Conservation (phyloP, 2,797 vertebrate genomes). For the Dipus sagitta region DNA sequence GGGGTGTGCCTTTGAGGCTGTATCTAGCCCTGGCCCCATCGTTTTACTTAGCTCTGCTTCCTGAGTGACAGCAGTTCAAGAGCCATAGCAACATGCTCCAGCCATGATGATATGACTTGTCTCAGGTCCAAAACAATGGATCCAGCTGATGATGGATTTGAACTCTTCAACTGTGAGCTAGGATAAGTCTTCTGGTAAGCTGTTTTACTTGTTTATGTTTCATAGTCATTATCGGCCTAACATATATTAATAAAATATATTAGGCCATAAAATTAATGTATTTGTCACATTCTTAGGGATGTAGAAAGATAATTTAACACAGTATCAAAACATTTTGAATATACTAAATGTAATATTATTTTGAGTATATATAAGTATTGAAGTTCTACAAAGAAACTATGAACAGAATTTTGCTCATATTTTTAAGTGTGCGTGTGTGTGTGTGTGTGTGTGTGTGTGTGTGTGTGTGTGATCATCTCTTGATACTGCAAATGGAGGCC, state of each 20-base stretch:
- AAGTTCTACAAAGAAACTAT: neutral
- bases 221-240: too few relatives aligned
- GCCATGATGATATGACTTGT: neutral
- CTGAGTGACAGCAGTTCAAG: too few relatives aligned
- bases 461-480: too few relatives aligned
- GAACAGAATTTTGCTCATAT: neutral
- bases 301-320: conserved; percentile 5
- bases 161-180: too few relatives aligned
- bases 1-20: too few relatives aligned
- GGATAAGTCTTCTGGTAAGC: too few relatives aligned
- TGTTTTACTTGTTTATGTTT: too few relatives aligned
- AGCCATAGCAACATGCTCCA: neutral
- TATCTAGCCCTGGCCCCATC: neutral
- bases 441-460: too few relatives aligned
- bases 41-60: neutral
- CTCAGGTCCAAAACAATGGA: neutral
- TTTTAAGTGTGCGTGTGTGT: too few relatives aligned
- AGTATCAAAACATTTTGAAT: neutral
- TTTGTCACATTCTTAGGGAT: neutral
- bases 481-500: too few relatives aligned
- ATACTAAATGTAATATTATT: conserved; percentile 4
- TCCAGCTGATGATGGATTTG: neutral
- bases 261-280: neutral
- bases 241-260: neutral
- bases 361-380: neutral